Evolutionary conservation across 1,140 invertebrate species (phyloP), one percentile per base, ranked within the genome.

Genomic region (Drosophila cardini): DNA sequence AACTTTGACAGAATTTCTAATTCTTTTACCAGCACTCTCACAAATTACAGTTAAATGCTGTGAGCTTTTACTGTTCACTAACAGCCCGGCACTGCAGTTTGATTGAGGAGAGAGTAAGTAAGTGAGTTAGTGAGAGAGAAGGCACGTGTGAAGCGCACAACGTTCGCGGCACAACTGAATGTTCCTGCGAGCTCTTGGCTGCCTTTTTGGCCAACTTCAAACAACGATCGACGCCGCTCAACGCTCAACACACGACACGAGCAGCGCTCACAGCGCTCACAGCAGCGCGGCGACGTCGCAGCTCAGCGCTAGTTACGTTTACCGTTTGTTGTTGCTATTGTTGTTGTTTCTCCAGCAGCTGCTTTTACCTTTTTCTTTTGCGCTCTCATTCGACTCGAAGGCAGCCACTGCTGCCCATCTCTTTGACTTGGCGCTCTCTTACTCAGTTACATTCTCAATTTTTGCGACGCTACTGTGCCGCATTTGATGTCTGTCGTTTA

Each of bases 121-220:
- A 63, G 40, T 16, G 13, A 45, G 11, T 16, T 16, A 46, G 45
- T 46, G 45, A 30, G 69, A 58, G 69, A 45, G 34, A 26, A 55
- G 42, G 72, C 70, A 86, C 90, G 90, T 91, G 90, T 89, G 72
- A 46, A 78, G 73, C 76, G 70, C 67, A 74, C 79, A 74, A 74
- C 85, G 84, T 76, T 90, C 85, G 90, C 86, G 81, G 72, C 69
- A 80, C 76, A 79, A 91, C 90, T 91, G 90, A 91, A 73, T 86
- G 72, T 86, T 91, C 79, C 81, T 90, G 70, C 48, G 55, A 82
- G 69, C 63, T 52, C 68, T 76, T 83, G 77, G 80, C 79, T 77
- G 80, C 90, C 76, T 91, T 91, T 90, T 90, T 90, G 87, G 87
- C 87, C 75, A 80, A 84, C 52, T 87, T 68, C 73, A 76, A 82